phyloP scores from a whole-genome alignment of 2,113 vertebrate species.

The Oxygymnocypris stewartii region DNA sequence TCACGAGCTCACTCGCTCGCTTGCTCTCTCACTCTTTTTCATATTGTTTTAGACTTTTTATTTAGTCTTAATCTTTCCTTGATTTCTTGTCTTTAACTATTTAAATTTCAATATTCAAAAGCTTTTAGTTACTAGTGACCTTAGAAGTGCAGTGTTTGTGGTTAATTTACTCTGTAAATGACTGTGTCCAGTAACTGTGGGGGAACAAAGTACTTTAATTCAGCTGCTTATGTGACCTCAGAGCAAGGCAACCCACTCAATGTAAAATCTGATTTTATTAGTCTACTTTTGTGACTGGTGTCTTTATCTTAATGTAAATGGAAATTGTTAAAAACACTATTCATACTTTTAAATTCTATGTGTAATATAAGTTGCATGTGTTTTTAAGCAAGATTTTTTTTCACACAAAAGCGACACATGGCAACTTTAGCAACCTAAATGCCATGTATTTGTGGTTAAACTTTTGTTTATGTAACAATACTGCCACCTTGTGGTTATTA shows the following conservation, averaged over 20 bases:
- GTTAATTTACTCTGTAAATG: not conserved
- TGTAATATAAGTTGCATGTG: not conserved
- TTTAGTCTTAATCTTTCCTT: not conserved
- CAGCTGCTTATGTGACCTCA: not conserved
- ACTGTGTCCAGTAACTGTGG: not conserved
- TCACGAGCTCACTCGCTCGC: not conserved
- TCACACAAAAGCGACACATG: not conserved
- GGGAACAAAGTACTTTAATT: not conserved
- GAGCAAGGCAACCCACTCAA: not conserved
- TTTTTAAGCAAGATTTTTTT: not conserved
- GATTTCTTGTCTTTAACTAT: not conserved
- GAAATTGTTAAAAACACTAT: not conserved
- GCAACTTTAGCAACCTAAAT: not conserved
- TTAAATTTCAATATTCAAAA: not conserved
- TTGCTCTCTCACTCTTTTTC: not conserved
- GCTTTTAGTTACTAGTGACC: not conserved
- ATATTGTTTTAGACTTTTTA: not conserved
- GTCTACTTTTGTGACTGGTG: not conserved
- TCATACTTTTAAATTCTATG: not conserved
- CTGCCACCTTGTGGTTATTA: constrained; percentile 25
- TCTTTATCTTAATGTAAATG: not conserved
- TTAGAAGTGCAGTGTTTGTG: not conserved
- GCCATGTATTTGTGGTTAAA: not conserved
- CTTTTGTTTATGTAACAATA: not conserved
- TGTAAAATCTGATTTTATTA: not conserved